A percentile compares a stretch with the other conserved stretches of the same genome.
Evolutionary conservation across 2,888 invertebrate genomes (phyloP).

Genomic region (Lithophane ornitopus): DNA sequence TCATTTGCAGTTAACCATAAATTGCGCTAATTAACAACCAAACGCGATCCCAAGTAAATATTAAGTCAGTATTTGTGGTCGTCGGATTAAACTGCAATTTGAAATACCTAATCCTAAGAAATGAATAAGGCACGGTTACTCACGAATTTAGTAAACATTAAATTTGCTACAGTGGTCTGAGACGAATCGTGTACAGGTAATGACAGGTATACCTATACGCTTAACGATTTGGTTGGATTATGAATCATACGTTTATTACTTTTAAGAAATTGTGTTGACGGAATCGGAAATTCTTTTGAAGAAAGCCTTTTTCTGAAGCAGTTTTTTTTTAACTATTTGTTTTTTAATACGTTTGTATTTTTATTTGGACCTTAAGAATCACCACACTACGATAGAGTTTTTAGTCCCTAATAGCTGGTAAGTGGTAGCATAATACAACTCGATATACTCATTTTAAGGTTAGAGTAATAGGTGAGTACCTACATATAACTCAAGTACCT

Average conservation of each 20-base stretch:
- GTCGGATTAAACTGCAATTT: slow-evolving; percentile 33
- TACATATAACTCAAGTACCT: slow-evolving; percentile 30
- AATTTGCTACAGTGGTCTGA: slow-evolving; percentile 73
- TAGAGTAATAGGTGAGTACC: slow-evolving; percentile 13
- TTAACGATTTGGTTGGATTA: slow-evolving; percentile 72
- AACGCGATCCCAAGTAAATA: background rate
- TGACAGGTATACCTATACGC: slow-evolving; percentile 49
- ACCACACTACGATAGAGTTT: background rate
- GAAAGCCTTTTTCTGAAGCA: slow-evolving; percentile 58
- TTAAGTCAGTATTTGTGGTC: slow-evolving; percentile 15
- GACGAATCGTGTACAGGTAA: slow-evolving; percentile 69
- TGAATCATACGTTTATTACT: slow-evolving; percentile 73
- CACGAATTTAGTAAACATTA: slow-evolving; percentile 77
- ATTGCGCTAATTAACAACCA: slow-evolving; percentile 22
- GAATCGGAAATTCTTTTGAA: slow-evolving; percentile 60
- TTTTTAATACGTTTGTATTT: background rate
- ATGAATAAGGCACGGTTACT: slow-evolving; percentile 75
- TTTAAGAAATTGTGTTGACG: slow-evolving; percentile 69
- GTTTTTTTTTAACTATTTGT: no score
- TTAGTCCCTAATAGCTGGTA: background rate
- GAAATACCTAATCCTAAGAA: slow-evolving; percentile 48
- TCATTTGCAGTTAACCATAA: background rate
- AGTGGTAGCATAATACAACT: background rate
- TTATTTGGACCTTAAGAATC: background rate
- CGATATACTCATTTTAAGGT: background rate